Percentiles rank a stretch among this genome's conserved stretches.
phyloP scores from a whole-genome alignment of 2,888 invertebrate species.

The Tetragnatha montana region DNA sequence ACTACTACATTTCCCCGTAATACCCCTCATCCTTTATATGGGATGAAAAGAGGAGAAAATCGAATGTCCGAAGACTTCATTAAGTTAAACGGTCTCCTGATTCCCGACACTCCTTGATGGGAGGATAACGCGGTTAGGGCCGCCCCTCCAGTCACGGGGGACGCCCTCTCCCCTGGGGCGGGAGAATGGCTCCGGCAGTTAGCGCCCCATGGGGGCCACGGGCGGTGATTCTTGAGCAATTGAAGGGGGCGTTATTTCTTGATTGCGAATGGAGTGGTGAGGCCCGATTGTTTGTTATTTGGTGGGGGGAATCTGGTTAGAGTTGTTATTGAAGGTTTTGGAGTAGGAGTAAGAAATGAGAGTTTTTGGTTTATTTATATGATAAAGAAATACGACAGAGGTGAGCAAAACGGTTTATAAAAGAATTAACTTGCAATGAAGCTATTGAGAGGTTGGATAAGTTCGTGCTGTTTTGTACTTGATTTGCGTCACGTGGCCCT shows the following conservation, averaged over 20 bases:
- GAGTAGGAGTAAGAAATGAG: too few relatives aligned
- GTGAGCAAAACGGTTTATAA: too few relatives aligned
- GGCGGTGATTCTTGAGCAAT: background rate
- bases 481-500: too few relatives aligned
- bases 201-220: background rate
- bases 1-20: background rate
- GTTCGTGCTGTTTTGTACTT: too few relatives aligned
- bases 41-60: background rate
- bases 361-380: too few relatives aligned
- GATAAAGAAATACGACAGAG: too few relatives aligned
- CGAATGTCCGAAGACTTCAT: constrained; percentile 12
- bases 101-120: constrained; percentile 18
- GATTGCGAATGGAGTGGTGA: too few relatives aligned
- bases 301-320: too few relatives aligned
- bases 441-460: too few relatives aligned
- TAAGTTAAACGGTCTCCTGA: constrained; percentile 49
- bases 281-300: too few relatives aligned
- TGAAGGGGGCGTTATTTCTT: background rate
- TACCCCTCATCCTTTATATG: background rate
- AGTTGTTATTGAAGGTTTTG: too few relatives aligned
- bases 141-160: constrained; percentile 35
- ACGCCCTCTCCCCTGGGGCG: constrained; percentile 29
- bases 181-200: background rate
- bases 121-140: constrained; percentile 24
- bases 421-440: too few relatives aligned